Percentiles rank a stretch among this genome's conserved stretches.
These are phyloP conservation scores for Cyphomyrus plagiostoma DNA, from an alignment of 2,113 vertebrate species.

Conservation along the genomic window DNA sequence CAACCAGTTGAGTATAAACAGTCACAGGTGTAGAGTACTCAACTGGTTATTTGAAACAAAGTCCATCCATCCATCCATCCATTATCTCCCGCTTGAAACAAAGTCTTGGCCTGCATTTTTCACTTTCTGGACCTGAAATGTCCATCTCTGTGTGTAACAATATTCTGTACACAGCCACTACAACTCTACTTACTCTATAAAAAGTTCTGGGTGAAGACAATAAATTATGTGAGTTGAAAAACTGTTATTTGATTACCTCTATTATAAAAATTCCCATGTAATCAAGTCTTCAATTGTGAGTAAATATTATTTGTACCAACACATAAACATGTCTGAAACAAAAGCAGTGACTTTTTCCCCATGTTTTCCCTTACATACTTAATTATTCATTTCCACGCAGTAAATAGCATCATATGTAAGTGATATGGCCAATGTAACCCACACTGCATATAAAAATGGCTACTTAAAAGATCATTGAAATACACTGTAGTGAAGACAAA, in stretches of 20 bases:
- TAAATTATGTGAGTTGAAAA: neutral
- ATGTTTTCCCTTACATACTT: neutral
- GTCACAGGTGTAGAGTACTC: neutral
- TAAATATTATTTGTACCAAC: neutral
- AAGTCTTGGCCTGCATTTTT: neutral
- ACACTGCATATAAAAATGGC: neutral
- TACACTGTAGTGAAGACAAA: neutral
- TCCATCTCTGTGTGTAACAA: neutral
- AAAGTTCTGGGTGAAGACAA: neutral
- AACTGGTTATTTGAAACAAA: neutral
- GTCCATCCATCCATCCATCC: too few species aligned
- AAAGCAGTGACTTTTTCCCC: neutral
- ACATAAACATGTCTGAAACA: neutral
- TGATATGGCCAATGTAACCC: neutral
- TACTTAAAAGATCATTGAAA: neutral
- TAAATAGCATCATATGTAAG: neutral
- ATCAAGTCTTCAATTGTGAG: neutral
- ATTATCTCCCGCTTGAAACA: too few species aligned
- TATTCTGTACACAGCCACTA: neutral
- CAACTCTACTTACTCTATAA: neutral
- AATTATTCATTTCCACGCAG: neutral
- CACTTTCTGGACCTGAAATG: neutral
- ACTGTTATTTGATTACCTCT: neutral
- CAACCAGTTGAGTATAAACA: neutral
- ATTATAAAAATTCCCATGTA: neutral